These are phyloP conservation scores for Andrena cerasifolii DNA, from an alignment of 1,140 invertebrate genomes.

Conservation along the genomic window DNA sequence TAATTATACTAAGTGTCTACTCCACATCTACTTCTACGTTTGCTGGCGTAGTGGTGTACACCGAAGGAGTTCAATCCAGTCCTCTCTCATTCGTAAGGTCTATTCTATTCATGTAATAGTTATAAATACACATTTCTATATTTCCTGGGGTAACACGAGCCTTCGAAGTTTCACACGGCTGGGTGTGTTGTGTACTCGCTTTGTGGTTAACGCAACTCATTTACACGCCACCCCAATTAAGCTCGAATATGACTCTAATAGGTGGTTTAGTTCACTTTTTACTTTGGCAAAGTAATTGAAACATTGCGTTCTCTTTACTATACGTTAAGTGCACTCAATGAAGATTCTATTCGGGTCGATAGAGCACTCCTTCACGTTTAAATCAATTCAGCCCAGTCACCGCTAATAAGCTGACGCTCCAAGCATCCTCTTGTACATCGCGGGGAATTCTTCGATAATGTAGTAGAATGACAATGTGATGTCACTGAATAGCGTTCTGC, in stretches of 20 bases:
- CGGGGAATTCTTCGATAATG: not conserved
- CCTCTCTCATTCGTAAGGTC: too few relatives aligned
- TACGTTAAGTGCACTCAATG: not conserved
- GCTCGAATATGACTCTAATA: not conserved
- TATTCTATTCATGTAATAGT: too few relatives aligned
- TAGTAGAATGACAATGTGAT: not conserved
- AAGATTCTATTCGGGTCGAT: constrained; percentile 7
- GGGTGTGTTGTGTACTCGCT: too few relatives aligned
- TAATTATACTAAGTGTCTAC: too few relatives aligned
- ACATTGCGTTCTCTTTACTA: not conserved
- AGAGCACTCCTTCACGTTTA: not conserved
- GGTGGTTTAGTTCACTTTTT: not conserved
- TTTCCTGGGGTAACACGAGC: too few relatives aligned
- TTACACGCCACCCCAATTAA: not conserved
- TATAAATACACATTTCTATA: too few relatives aligned
- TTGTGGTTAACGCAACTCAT: not conserved
- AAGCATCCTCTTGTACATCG: not conserved
- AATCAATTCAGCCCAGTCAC: constrained; percentile 2
- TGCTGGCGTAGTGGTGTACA: too few relatives aligned
- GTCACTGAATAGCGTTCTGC: not conserved
- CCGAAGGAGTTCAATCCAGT: too few relatives aligned
- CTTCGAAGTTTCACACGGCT: too few relatives aligned
- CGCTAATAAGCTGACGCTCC: not conserved
- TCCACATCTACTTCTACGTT: too few relatives aligned
- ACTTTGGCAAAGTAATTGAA: not conserved